These are phyloP conservation scores for Seriola dumerili DNA, from an alignment of 2,113 vertebrate genomes.

Conservation along the genomic window DNA sequence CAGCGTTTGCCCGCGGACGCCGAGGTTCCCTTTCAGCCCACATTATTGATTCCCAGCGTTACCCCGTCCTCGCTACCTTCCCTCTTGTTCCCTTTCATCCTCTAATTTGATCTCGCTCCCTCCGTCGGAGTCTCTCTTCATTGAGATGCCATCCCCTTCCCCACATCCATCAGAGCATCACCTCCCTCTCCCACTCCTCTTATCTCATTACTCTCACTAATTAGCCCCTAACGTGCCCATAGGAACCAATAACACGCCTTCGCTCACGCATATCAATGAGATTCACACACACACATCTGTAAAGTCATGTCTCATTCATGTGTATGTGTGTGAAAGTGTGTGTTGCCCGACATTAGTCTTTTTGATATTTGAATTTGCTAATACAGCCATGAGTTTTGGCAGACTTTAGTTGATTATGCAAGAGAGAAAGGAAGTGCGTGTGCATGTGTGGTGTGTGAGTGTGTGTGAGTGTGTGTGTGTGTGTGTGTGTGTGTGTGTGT, in stretches of 20 bases:
- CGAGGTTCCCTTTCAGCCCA: conserved; percentile 31
- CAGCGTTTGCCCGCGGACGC: background rate
- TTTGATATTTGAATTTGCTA: conserved; percentile 40
- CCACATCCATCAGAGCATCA: conserved; percentile 70
- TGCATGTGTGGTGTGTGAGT: conserved; percentile 9
- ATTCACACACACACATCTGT: conserved; percentile 19
- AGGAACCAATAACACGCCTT: conserved; percentile 76
- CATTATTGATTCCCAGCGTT: conserved; percentile 58
- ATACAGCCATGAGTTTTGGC: conserved; percentile 34
- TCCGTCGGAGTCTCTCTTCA: conserved; percentile 64
- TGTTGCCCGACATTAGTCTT: conserved; percentile 13
- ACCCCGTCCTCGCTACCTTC: conserved; percentile 51
- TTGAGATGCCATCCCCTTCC: conserved; percentile 71
- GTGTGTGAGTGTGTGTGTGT: conserved; percentile 12
- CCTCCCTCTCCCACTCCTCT: conserved; percentile 70
- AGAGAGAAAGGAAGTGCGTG: conserved; percentile 3
- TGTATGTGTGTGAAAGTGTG: conserved; percentile 13
- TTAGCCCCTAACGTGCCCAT: conserved; percentile 75
- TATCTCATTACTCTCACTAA: conserved; percentile 80
- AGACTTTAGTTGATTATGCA: conserved; percentile 40
- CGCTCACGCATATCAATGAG: conserved; percentile 68
- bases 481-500: conserved; percentile 16
- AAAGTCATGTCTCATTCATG: conserved; percentile 41
- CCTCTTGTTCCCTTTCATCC: conserved; percentile 66
- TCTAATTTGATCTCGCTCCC: conserved; percentile 69